Percentiles rank a stretch among this genome's conserved stretches.
Conservation (phyloP, 92 coral and sea anemone genomes). For the Meandrina meandrites region DNA sequence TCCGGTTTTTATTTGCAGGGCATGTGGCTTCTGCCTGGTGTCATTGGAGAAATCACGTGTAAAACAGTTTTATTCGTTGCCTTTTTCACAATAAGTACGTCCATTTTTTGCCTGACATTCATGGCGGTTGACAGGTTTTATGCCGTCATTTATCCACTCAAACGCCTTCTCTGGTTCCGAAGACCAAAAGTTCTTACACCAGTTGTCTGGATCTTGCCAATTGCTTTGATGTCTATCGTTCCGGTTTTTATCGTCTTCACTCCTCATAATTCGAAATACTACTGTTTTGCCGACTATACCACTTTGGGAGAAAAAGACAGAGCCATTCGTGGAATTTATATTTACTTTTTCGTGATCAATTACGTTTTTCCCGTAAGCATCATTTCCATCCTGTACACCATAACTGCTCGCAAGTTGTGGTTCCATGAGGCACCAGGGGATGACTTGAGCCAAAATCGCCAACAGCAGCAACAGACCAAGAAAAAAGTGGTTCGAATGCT, state of each 20-base stretch:
- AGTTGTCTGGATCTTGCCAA: neutral
- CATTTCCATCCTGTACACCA: conserved; percentile 27
- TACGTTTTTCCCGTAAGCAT: neutral
- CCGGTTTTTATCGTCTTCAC: neutral
- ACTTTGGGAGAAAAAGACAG: neutral
- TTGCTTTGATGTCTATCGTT: conserved; percentile 3
- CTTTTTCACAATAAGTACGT: neutral
- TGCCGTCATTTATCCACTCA: neutral
- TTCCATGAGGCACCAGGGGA: conserved; percentile 59
- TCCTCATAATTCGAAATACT: neutral
- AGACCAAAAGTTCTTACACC: neutral
- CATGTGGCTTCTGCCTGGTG: neutral
- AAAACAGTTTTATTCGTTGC: neutral
- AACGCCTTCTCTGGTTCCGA: conserved; percentile 11
- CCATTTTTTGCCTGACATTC: conserved; percentile 10
- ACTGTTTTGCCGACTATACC: neutral
- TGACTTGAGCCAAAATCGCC: conserved; percentile 17
- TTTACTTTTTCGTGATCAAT: neutral
- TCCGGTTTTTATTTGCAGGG: neutral
- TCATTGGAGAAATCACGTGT: conserved; percentile 3
- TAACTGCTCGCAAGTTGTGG: conserved; percentile 61
- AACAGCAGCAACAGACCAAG: conserved; percentile 32
- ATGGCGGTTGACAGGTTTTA: conserved; percentile 10
- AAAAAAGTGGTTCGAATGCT: conserved; percentile 53
- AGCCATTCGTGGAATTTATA: neutral